Evolutionary conservation across 2,797 vertebrate species (phyloP).

Genomic region (Clarias fuscus): DNA sequence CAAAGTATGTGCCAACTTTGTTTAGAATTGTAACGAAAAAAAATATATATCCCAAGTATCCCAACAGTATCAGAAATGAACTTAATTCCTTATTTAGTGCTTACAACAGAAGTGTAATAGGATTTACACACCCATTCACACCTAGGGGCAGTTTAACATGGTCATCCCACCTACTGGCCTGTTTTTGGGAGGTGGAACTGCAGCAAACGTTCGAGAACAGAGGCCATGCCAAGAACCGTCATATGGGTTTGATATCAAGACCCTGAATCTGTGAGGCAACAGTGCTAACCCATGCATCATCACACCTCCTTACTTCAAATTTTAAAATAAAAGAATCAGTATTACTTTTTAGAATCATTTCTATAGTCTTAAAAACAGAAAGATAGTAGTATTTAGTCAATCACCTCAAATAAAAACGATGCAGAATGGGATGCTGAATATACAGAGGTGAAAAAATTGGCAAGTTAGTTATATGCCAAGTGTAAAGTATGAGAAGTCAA

Average conservation of each 20-base stretch:
- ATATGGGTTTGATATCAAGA: neutral
- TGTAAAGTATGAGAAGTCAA: neutral
- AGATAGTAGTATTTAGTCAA: neutral
- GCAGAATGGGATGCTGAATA: neutral
- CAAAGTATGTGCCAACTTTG: no score
- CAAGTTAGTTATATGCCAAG: neutral
- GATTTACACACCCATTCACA: neutral
- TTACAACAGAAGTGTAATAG: neutral
- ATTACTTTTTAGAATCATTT: neutral
- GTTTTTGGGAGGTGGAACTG: neutral
- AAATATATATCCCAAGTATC: no score
- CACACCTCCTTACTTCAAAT: neutral
- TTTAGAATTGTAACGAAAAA: no score
- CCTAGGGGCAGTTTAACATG: neutral
- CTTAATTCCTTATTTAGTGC: neutral
- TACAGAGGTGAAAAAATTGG: neutral
- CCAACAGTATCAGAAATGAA: neutral
- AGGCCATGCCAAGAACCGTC: neutral
- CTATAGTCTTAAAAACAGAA: neutral
- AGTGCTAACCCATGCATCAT: neutral
- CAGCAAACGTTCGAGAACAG: neutral
- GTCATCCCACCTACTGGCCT: neutral
- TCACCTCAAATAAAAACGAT: neutral
- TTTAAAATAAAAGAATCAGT: neutral
- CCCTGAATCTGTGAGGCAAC: neutral